Base-by-base conservation (phyloP, 2,797 vertebrate genomes). In the Mycteria americana region DNA sequence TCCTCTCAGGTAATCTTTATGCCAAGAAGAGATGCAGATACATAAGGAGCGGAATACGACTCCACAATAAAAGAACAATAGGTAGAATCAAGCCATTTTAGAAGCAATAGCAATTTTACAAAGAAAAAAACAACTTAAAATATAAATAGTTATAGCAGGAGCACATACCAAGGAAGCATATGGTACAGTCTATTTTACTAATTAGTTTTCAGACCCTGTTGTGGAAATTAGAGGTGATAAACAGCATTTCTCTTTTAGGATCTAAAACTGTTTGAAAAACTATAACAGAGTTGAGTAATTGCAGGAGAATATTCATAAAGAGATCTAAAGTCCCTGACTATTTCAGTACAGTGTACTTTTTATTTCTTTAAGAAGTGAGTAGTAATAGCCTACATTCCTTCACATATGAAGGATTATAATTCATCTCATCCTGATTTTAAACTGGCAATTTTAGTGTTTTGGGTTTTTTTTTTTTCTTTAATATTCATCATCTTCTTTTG, bases 211-310 rank as follows among this genome's bases (percentile, higher is more conserved):
- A 92, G 87, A 75, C 9, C 92, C 64, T 85, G 85, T 75, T 85
- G 94, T 83, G 78, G 89, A 92, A 96, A 93, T 94, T 46, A 74
- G 89, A 89, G 90, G 91, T 88, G 91, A 96, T 91, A 91, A 96
- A 83, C 81, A 91, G 81, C 78, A 19, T 57, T 92, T 83, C 85
- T 92, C 75, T 68, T 82, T 35, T 31, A 94, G 91, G 78, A 68
- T 70, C 84, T 78, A 60, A 89, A 88, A 92, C 63, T 4, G 35
- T 50, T 89, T 76, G 84, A 77, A 82, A 76, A 53, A 18, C 25
- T 83, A 1, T 43, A 56, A 60, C 1, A 25, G 67, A 88, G 75
- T 17, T 62, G 77, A 93, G 84, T 70, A 74, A 91, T 51, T 92
- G 96, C 84, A 87, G 90, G 63, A 76, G 68, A 68, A 75, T 30